Percentiles rank a stretch among this genome's conserved stretches.
Evolutionary conservation across 1,140 invertebrate species (phyloP).

Genomic region (Theocolax elegans): DNA sequence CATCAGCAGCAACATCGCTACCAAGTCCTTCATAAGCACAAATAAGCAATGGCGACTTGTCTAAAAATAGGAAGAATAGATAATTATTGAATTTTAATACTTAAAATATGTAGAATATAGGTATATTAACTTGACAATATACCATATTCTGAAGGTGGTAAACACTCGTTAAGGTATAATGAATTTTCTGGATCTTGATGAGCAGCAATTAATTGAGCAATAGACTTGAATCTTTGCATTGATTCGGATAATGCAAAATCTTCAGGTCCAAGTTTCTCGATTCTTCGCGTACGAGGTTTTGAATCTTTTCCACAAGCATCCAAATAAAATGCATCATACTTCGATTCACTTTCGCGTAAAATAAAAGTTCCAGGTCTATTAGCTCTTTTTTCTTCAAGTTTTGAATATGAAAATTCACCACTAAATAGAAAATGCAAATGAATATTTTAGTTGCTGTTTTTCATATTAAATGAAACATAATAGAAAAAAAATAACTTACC

Average conservation of each 20-base stretch:
- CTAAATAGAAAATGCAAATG: slow-evolving; percentile 67
- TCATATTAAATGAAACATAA: neutral
- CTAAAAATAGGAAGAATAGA: slow-evolving; percentile 64
- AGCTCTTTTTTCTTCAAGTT: slow-evolving; percentile 80
- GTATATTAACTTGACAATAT: slow-evolving; percentile 44
- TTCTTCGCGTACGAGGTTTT: slow-evolving; percentile 78
- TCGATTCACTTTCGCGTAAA: slow-evolving; percentile 81
- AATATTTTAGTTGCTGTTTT: neutral
- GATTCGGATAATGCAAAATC: slow-evolving; percentile 68
- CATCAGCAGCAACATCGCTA: slow-evolving; percentile 59
- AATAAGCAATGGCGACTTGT: slow-evolving; percentile 79
- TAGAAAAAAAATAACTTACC: slow-evolving; percentile 66
- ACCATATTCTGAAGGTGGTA: slow-evolving; percentile 89
- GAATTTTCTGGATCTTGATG: slow-evolving; percentile 71
- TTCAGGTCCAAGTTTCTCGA: slow-evolving; percentile 68
- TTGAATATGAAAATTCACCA: slow-evolving; percentile 83
- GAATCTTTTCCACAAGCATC: slow-evolving; percentile 81
- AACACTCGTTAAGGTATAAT: slow-evolving; percentile 77
- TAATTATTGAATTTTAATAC: slow-evolving; percentile 22
- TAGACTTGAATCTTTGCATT: slow-evolving; percentile 69
- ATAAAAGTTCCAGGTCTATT: slow-evolving; percentile 83
- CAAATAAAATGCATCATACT: slow-evolving; percentile 82
- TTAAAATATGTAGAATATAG: neutral
- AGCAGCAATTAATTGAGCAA: slow-evolving; percentile 72
- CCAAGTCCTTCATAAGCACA: slow-evolving; percentile 68